Evolutionary conservation across 2,113 vertebrate species (phyloP).

Genomic region (Laterallus jamaicensis): DNA sequence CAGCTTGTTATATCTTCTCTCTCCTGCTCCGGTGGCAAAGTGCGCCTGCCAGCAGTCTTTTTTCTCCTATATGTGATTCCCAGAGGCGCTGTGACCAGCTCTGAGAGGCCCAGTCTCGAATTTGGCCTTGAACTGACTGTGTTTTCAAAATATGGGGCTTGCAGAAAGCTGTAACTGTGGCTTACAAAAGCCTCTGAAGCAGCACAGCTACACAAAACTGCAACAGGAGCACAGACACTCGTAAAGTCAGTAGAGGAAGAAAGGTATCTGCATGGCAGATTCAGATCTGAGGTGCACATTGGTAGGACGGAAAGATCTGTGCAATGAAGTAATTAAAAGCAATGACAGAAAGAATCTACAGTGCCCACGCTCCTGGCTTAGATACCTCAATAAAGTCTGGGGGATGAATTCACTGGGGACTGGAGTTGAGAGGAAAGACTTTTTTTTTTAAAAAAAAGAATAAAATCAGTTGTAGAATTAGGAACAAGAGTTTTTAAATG

Average conservation of each 20-base stretch:
- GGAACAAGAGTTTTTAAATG: background rate
- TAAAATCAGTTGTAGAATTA: background rate
- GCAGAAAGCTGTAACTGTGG: too few relatives aligned
- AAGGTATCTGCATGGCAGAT: background rate
- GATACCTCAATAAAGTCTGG: background rate
- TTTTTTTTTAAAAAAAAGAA: background rate
- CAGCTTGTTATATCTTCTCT: too few relatives aligned
- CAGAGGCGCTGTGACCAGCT: too few relatives aligned
- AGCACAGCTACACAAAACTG: too few relatives aligned
- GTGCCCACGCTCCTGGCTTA: background rate
- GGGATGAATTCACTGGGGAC: background rate
- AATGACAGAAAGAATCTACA: background rate
- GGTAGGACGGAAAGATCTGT: background rate
- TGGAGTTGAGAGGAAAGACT: background rate
- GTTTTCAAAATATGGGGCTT: too few relatives aligned
- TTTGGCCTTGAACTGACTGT: too few relatives aligned
- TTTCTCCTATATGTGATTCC: too few relatives aligned
- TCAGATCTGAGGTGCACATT: background rate
- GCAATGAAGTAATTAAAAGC: background rate
- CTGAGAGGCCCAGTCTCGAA: too few relatives aligned
- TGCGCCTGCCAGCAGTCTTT: too few relatives aligned
- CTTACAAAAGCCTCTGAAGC: too few relatives aligned
- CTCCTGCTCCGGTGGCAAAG: too few relatives aligned
- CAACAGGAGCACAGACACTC: background rate
- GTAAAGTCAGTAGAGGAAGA: background rate